Conservation (phyloP, 2,113 vertebrate species). For the Bubo scandiacus region DNA sequence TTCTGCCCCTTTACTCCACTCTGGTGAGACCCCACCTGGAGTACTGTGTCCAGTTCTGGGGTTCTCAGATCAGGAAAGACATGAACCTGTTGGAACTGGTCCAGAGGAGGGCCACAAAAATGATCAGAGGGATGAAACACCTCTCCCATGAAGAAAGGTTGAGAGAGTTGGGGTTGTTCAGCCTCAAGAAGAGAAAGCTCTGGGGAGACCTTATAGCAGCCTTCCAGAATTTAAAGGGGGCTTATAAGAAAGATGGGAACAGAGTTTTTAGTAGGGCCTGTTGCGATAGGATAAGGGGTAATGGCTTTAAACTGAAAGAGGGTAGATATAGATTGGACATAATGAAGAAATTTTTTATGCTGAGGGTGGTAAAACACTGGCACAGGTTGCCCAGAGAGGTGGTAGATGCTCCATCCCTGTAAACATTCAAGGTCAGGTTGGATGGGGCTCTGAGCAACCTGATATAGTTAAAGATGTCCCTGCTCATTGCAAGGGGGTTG, state of each 20-base stretch:
- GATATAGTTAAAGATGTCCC: not conserved
- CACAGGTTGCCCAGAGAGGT: not conserved
- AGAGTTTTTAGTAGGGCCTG: not conserved
- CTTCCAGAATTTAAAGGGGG: not conserved
- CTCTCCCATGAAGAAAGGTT: not conserved
- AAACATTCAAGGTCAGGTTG: not conserved
- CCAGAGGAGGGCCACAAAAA: not conserved
- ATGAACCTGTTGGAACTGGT: not conserved
- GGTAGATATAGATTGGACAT: not conserved
- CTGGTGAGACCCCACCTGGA: no score
- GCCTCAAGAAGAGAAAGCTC: no score
- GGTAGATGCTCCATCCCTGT: not conserved
- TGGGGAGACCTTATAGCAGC: no score
- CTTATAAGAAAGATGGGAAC: not conserved
- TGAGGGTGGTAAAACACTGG: no score
- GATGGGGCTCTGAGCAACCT: not conserved
- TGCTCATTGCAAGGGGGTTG: accelerated
- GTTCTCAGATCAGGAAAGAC: no score
- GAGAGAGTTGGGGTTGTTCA: not conserved
- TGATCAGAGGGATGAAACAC: not conserved
- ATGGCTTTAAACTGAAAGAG: not conserved
- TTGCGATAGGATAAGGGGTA: not conserved
- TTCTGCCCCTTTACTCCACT: no score
- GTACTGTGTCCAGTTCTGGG: no score
- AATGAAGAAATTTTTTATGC: no score